phyloP scores from a whole-genome alignment of 2,113 vertebrate genomes.

The Strigops habroptila region DNA sequence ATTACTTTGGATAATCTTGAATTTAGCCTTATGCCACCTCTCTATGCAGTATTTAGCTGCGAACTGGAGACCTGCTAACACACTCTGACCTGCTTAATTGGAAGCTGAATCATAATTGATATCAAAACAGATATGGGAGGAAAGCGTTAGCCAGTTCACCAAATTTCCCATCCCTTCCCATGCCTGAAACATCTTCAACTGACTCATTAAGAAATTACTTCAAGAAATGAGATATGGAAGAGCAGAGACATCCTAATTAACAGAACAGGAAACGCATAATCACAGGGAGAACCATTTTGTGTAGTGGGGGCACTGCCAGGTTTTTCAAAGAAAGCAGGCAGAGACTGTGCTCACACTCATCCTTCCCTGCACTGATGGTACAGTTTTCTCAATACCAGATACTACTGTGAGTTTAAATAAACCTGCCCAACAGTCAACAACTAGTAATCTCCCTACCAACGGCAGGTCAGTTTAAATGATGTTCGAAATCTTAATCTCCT shows the following conservation, averaged over 20 bases:
- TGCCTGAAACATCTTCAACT: background rate
- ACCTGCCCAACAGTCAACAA: background rate
- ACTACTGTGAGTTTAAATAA: background rate
- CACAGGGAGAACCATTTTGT: background rate
- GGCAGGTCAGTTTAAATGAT: background rate
- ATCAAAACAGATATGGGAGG: slow-evolving; percentile 50
- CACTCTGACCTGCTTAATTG: slow-evolving; percentile 44
- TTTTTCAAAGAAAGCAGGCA: background rate
- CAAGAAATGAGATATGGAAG: slow-evolving; percentile 28
- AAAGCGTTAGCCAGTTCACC: slow-evolving; percentile 39
- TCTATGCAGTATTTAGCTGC: slow-evolving; percentile 4
- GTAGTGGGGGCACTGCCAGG: background rate
- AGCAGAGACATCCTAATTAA: slow-evolving; percentile 48
- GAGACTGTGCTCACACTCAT: background rate
- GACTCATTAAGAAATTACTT: slow-evolving; percentile 46
- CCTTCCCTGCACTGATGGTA: background rate
- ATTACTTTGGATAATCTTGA: slow-evolving; percentile 56
- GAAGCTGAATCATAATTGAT: slow-evolving; percentile 51
- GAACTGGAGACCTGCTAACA: background rate
- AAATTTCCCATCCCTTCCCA: slow-evolving; percentile 16
- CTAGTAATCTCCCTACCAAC: background rate
- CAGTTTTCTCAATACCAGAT: background rate
- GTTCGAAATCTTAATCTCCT: background rate
- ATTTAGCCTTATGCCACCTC: slow-evolving; percentile 35
- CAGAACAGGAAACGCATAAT: background rate